Base-by-base conservation (phyloP, 2,888 invertebrate species). In the Mimas tiliae region DNA sequence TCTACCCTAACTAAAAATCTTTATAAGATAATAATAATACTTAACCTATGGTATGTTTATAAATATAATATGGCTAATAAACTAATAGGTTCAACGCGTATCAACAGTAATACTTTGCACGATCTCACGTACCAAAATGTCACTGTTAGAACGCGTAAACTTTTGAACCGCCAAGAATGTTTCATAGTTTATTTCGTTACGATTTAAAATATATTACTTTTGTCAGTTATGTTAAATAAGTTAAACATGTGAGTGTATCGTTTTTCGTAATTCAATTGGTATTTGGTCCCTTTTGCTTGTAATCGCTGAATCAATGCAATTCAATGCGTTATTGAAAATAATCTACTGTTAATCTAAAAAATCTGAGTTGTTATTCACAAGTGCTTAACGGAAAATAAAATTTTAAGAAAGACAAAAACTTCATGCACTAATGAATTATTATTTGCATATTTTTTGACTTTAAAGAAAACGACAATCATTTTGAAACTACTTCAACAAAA, bases 221-320 rank as follows among this genome's bases (percentile, higher is more conserved):
- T 85, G 88, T 91, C 80, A 91, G 90, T 91, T 78, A 84, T 84
- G 90, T 92, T 92, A 90, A 88, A 82, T 76, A 80, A 74, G 79
- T 85, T 79, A 82, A 75, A 74, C 78, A 74, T 83, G 81, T 83
- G 77, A 82, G 80, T 81, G 75, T 83, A 75, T 82, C 75, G 73
- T 81, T 84, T 78, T 77, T 80, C 78, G 74, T 82, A 82, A 81
- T 75, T 86, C 83, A 88, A 88, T 83, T 89, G 80, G 79, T 88
- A 89, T 89, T 93, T 93, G 93, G 93, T 93, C 93, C 93, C 93
- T 91, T 93, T 89, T 88, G 93, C 93, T 93, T 93, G 93, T 91
- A 93, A 91, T 90, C 80, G 78, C 84, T 88, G 87, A 88, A 87
- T 82, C 76, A 75, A 81, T 76, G 73, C 78, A 78, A 79, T 76